Conservation (phyloP, 1,140 invertebrate species). For the Trichonephila clavata region DNA sequence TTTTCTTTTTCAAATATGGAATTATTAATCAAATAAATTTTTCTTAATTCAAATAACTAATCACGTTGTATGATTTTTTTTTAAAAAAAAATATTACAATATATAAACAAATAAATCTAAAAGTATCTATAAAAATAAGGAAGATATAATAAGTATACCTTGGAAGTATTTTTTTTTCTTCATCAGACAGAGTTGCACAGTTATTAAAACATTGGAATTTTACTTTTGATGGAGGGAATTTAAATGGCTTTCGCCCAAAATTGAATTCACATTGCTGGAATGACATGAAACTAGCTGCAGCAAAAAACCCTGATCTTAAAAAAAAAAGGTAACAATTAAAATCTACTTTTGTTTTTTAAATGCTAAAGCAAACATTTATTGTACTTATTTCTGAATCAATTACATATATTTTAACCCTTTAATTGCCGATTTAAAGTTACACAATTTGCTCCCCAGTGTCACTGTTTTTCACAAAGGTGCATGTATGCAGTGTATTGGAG, state of each 20-base stretch:
- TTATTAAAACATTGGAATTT: slow-evolving; percentile 90
- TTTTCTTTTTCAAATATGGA: too few species aligned
- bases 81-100: not conserved
- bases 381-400: too few species aligned
- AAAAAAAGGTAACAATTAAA: not conserved
- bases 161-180: slow-evolving; percentile 87
- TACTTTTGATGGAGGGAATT: slow-evolving; percentile 87
- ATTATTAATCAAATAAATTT: too few species aligned
- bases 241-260: slow-evolving; percentile 92
- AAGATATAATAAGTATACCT: slow-evolving; percentile 80
- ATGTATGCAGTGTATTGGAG: too few species aligned
- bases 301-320: slow-evolving; percentile 91
- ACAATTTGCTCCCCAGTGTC: too few species aligned
- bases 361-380: not conserved
- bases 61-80: too few species aligned
- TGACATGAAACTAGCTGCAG: slow-evolving; percentile 97
- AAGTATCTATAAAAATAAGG: not conserved
- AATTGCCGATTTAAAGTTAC: too few species aligned
- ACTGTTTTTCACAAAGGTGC: too few species aligned
- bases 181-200: slow-evolving; percentile 85
- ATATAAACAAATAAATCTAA: not conserved
- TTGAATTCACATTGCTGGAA: slow-evolving; percentile 97
- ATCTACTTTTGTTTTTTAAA: not conserved
- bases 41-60: too few species aligned
- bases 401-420: too few species aligned